Base-by-base conservation (phyloP, 1,140 invertebrate genomes). In the Rhynchophorus ferrugineus region DNA sequence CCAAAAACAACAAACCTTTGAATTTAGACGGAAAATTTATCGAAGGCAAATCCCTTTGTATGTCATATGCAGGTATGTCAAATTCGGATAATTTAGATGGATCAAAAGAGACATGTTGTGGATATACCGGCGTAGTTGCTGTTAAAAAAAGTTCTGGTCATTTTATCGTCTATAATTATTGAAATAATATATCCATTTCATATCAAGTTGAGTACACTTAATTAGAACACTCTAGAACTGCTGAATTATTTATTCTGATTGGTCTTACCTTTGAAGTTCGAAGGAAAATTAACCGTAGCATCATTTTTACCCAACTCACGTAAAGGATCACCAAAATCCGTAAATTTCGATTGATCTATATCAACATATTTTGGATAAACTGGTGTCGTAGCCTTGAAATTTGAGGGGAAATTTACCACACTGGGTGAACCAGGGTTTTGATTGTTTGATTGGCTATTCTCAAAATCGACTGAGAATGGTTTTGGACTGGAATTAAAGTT, bases 301-400 rank as follows among this genome's bases (percentile, higher is more conserved):
- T 37, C 34, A 13, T 9, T 19, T 18, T 34, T 18, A 19, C n/a
- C 11, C n/a, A 34, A 9, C 17, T 43, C 22, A 11, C 41, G 24
- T 1, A 49, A 22, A 17, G 54, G 54, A 41, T 47, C 49, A 2
- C 35, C 37, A 49, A 49, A 38, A 16, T 49, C 37, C n/a, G 39
- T 22, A 22, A 51, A 44, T 16, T 51, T 51, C n/a, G 49, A 37
- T 18, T 42, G 22, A 21, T 47, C 45, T 1, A 45, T 19, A 33
- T 60, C 56, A n/a, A 60, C 55, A 11, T 45, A 36, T 46, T 53
- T 59, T n/a, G 66, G 66, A 52, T 64, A 68, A 5, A 66, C 64
- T 21, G 66, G 66, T 3, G 66, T 68, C 7, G 66, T 68, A 7
- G 62, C 63, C 37, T 62, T 62, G 42, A 63, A 66, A 7, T 38